Base-by-base conservation (phyloP, 2,113 vertebrate species). In the Thalassarche chlororhynchos region DNA sequence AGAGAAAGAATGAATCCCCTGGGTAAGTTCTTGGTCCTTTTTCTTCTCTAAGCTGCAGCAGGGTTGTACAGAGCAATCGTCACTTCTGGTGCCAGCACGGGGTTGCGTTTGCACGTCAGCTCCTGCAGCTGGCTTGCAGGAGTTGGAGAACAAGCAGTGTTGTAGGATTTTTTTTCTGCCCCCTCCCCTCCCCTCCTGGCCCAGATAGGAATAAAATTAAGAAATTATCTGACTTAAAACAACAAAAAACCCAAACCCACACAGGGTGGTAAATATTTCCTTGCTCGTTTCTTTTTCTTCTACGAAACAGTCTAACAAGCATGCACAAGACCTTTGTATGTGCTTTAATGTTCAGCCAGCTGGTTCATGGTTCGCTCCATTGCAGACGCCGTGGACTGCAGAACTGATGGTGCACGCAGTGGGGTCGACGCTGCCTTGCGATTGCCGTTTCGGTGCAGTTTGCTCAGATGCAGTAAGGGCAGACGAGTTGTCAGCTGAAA, bases 11-110 rank as follows among this genome's bases (percentile, higher is more conserved):
- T 98, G 98, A 83, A 96, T 97, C 80, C 93, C 52, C 55, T 12
- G 70, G 98, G 98, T 98, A 98, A 98, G 98, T 98, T 84, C 90
- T 96, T 7, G 15, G 32, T 87, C 87, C 78, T 93, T 92, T 91
- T 84, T 79, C 55, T 71, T 84, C 78, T 76, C 62, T 64, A 26
- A 66, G 83, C 74, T 82, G 44, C 60, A 71, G 44, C 57, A 65
- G 68, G 38, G 71, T 28, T 49, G 57, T 62, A 16, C 19, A 38
- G 93, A 80, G 72, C 44, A 20, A 6, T 75, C 49, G 46, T 70
- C 51, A 2, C 15, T 65, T 10, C 40, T 76, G 90, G 42, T 69
- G 62, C 57, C 34, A 60, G 71, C 10, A 8, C 12, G 9, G 54
- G 38, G 15, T 21, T 84, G 79, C 23, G 5, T 40, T 83, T 68